phyloP scores from a whole-genome alignment of 2,888 invertebrate genomes.

The Tachina lurida region DNA sequence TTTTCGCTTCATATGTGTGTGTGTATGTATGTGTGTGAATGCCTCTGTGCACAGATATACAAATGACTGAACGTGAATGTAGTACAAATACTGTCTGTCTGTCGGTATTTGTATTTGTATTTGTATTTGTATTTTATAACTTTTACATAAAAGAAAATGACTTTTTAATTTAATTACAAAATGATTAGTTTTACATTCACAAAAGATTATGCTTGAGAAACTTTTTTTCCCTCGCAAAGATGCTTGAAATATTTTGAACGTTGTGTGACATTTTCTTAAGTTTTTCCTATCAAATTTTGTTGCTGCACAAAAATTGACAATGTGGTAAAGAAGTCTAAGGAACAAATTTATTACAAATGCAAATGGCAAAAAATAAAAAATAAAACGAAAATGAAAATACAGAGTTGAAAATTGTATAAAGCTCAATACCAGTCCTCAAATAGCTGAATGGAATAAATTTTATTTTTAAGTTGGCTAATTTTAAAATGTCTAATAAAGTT shows the following conservation, averaged over 20 bases:
- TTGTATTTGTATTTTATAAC: slow-evolving; percentile 59
- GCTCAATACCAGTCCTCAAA: slow-evolving; percentile 16
- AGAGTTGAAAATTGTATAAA: slow-evolving; percentile 12
- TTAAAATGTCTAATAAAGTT: slow-evolving; percentile 14
- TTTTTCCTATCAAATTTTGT: slow-evolving; percentile 29
- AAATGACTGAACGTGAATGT: slow-evolving; percentile 10
- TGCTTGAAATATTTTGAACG: slow-evolving; percentile 49
- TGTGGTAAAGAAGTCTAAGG: slow-evolving; percentile 15
- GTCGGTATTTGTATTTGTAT: slow-evolving; percentile 21
- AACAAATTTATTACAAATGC: slow-evolving; percentile 23
- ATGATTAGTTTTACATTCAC: slow-evolving; percentile 72
- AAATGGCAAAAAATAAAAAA: background rate
- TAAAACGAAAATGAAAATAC: background rate
- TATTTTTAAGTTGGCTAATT: slow-evolving; percentile 22
- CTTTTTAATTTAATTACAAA: slow-evolving; percentile 72
- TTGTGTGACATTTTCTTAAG: slow-evolving; percentile 55
- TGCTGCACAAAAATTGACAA: slow-evolving; percentile 34
- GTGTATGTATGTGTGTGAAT: slow-evolving; percentile 8
- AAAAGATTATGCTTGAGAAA: slow-evolving; percentile 67
- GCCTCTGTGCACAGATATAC: background rate
- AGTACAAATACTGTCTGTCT: background rate
- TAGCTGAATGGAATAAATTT: slow-evolving; percentile 18
- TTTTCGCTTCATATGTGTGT: slow-evolving; percentile 40
- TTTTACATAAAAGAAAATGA: slow-evolving; percentile 69
- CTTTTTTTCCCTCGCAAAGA: slow-evolving; percentile 47